Conservation (phyloP, 1,140 invertebrate species). For the Trichonephila clavipes region DNA sequence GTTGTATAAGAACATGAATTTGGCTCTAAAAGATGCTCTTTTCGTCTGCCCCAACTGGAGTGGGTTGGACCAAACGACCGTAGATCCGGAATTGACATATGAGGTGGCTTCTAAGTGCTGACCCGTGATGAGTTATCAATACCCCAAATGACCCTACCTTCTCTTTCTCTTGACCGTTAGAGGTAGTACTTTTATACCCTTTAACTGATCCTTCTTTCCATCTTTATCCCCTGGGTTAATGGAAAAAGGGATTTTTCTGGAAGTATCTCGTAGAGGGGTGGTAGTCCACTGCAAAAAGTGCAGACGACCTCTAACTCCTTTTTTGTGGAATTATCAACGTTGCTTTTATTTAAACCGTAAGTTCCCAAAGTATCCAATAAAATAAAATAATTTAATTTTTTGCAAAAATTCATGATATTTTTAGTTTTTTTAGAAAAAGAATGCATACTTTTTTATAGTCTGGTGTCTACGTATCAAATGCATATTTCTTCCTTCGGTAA, state of each 20-base stretch:
- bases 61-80: conserved; percentile 25
- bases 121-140: conserved; percentile 76
- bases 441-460: too few species aligned
- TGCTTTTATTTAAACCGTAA: too few species aligned
- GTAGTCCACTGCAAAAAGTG: not conserved
- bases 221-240: not conserved
- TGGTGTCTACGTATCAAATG: too few species aligned
- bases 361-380: too few species aligned
- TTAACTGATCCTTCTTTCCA: conserved; percentile 23
- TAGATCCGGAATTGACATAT: conserved; percentile 55
- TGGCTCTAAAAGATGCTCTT: too few species aligned
- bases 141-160: conserved; percentile 64
- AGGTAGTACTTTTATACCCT: conserved; percentile 43
- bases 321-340: too few species aligned
- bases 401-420: too few species aligned
- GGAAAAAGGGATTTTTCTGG: conserved; percentile 12
- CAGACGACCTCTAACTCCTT: too few species aligned
- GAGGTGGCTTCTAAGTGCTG: conserved; percentile 70
- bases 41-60: conserved; percentile 4
- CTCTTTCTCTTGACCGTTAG: conserved; percentile 64
- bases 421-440: too few species aligned
- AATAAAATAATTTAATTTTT: too few species aligned
- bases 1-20: too few species aligned
- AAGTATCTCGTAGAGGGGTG: not conserved
- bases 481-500: too few species aligned